Base-by-base conservation (phyloP, 2,113 vertebrate species). In the Xenopus borealis region DNA sequence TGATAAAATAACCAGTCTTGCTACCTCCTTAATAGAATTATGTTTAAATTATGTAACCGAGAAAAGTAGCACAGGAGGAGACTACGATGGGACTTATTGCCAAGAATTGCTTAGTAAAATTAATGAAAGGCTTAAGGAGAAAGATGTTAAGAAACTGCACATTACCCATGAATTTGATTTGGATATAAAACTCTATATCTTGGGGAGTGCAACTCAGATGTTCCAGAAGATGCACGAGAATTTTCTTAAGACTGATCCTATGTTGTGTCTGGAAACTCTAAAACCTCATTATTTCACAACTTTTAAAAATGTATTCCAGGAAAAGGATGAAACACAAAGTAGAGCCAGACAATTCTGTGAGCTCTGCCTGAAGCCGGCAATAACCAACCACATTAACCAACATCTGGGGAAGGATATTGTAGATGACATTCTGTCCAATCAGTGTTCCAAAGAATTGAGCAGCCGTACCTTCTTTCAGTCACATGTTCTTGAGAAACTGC, bases 81-180 rank as follows among this genome's bases (percentile, higher is more conserved):
- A 84, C 69, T 91, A 90, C 66, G 83, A 85, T 50, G 69, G 52
- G 13, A 78, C 53, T 3, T 74, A 80, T 33, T 73, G 69, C 23
- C 23, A 27, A 27, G 23, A 27, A 27, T 27, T 27, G 23, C 23
- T 27, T 27, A 27, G 23, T 27, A 16, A 4, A 20, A 72, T 72
- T 7, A 62, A 62, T 27, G 14, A 17, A 47, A 47, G 55, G 47
- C 23, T 27, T 3, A n/a, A 27, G 23, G 23, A 27, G 23, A 3
- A 27, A 27, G 23, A 27, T 27, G 23, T 27, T 27, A 27, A 27
- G 3, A 27, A 27, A 9, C 46, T 33, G 13, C 33, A 40, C 33
- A 40, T 11, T 23, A 47, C 55, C 7, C 16, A 9, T 58, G 0
- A 44, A 6, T 79, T 79, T 74, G 77, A 78, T 33, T 66, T 80